Base-by-base conservation (phyloP, 2,888 invertebrate species). In the Folsomia manolachei region DNA sequence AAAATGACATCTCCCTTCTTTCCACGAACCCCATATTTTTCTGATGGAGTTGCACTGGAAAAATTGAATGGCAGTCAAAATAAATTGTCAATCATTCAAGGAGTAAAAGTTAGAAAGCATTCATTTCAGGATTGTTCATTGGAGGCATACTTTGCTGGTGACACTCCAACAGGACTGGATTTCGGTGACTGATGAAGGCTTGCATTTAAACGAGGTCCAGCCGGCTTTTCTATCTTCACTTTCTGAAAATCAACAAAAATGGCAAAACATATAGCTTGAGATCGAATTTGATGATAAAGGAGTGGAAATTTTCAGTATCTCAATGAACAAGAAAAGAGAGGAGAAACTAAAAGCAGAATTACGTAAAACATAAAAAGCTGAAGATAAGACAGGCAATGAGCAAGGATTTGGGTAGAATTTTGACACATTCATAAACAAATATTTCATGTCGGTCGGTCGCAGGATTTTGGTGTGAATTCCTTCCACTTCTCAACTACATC, bases 1-100 rank as follows among this genome's bases (percentile, higher is more conserved):
- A 75, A 87, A 24, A 90, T 86, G 18, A 89, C 86, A 68, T 88
- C 87, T 1, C 91, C 90, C 60, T 88, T 86, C 81, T 88, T 88
- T 39, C 83, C 84, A 24, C 86, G 80, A 9, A 82, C 80, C 27
- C 81, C 82, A 81, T 85, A 86, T 21, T 67, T 67, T 53, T 67
- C 67, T 21, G 67, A 67, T 52, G 2, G 14, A 1, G 2, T n/a
- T 14, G 9, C 27, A 19, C 65, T 66, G 39, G 23, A 23, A 21
- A 66, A 19, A 19, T 4, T 14, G 39, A 4, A n/a, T n/a, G n/a
- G n/a, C n/a, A n/a, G 21, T 56, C 56, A 56, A 56, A 56, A 18
- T 56, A 56, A 56, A 56, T 18, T n/a, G n/a, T n/a, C 4, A 39
- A 39, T 4, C 14, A 39, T 39, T 4, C 39, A 19, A n/a, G 7